Base-by-base conservation (phyloP, 2,113 vertebrate genomes). In the Nymphicus hollandicus region DNA sequence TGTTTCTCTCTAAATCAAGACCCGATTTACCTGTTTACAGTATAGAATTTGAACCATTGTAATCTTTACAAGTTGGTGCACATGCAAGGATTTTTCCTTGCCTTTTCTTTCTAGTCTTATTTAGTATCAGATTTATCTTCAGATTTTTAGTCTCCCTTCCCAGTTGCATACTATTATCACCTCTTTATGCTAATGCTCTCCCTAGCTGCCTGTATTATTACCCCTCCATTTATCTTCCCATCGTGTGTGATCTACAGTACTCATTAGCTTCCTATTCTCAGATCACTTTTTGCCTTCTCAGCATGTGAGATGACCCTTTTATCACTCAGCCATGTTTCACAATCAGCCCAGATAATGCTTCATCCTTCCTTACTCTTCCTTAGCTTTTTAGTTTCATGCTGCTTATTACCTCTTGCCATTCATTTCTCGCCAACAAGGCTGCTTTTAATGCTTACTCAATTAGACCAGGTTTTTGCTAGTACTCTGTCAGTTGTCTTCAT, bases 101-200 rank as follows among this genome's bases (percentile, higher is more conserved):
- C n/a, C 22, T 73, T 83, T 81, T 43, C 25, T 9, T 29, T 61
- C 28, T 13, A 47, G 25, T 53, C 46, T 96, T 96, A 84, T 96
- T 97, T 97, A 56, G 89, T 56, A 88, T 91, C 84, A 92, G 81
- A 96, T 97, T 94, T 92, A 93, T 95, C 84, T 91, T 95, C 29
- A n/a, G 5, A 68, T 83, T 95, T 96, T 96, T 94, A 33, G 55
- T 78, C 82, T 95, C 43, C 46, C 86, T 95, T 95, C 87, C 70
- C 84, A 88, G 13, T 81, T 89, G 91, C 71, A 81, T 81, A 35
- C 65, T 86, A 84, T 95, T 97, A 95, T 96, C 95, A 94, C 95
- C 91, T 95, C 92, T 94, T 96, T 95, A 95, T 96, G 95, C 64
- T 95, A 96, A 96, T 93, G 37, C 31, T 88, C 61, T 95, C 96